Percentiles rank a stretch among this genome's conserved stretches.
These are phyloP conservation scores for Saccopteryx bilineata DNA, from an alignment of 2,113 vertebrate species.

Conservation along the genomic window DNA sequence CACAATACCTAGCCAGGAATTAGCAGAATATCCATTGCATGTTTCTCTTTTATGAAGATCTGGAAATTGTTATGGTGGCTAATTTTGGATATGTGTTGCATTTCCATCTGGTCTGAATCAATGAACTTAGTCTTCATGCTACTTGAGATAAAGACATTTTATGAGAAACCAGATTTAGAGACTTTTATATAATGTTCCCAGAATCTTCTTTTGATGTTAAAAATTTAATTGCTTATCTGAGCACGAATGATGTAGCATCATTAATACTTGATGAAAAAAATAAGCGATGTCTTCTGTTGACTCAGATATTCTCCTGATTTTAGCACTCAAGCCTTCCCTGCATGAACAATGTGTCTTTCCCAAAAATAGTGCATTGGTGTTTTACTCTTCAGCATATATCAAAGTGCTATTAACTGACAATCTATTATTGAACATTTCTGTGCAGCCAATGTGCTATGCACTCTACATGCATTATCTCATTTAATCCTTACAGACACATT, in stretches of 20 bases:
- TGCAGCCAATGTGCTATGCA: conserved; percentile 3
- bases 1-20: conserved; percentile 55
- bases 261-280: conserved; percentile 29
- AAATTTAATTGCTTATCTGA: conserved; percentile 46
- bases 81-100: conserved; percentile 72
- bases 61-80: conserved; percentile 73
- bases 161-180: conserved; percentile 66
- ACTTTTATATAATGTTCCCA: conserved; percentile 62
- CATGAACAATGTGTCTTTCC: background rate
- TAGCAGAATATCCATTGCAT: conserved; percentile 51
- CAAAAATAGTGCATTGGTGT: conserved; percentile 4
- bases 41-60: conserved; percentile 65
- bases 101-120: conserved; percentile 78
- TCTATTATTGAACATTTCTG: background rate
- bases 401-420: conserved; percentile 38
- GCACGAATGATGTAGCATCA: background rate
- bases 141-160: conserved; percentile 66
- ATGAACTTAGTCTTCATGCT: conserved; percentile 64
- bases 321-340: background rate
- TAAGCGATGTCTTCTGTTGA: background rate
- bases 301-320: background rate
- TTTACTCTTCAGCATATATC: conserved; percentile 19
- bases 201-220: conserved; percentile 42
- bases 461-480: background rate
- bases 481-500: conserved; percentile 49